A percentile compares a stretch with the other conserved stretches of the same genome.
Evolutionary conservation across 2,888 invertebrate genomes (phyloP).

Genomic region (Xylophagus ater): DNA sequence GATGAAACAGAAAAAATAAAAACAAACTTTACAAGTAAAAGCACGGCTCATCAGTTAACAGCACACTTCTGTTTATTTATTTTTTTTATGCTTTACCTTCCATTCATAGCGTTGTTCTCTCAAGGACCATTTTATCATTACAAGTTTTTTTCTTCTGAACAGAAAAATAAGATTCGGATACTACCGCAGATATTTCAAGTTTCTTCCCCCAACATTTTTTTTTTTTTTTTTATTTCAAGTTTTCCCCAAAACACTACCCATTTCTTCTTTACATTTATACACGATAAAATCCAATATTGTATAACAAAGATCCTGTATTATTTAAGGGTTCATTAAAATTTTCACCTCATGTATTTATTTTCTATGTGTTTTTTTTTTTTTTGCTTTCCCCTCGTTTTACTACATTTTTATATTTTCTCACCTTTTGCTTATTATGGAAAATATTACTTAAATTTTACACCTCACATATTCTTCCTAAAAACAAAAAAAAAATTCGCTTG

Average conservation of each 20-base stretch:
- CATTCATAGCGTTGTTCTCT: slow-evolving; percentile 5
- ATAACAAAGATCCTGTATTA: slow-evolving; percentile 15
- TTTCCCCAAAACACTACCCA: too few species aligned
- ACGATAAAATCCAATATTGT: slow-evolving; percentile 13
- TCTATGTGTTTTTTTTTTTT: neutral
- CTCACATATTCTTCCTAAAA: too few species aligned
- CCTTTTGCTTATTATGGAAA: neutral
- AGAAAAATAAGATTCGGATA: too few species aligned
- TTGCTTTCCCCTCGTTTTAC: slow-evolving; percentile 6
- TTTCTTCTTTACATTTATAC: slow-evolving; percentile 4
- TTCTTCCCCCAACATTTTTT: too few species aligned
- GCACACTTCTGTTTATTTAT: slow-evolving; percentile 4
- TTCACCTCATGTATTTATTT: slow-evolving; percentile 15
- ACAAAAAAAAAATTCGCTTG: too few species aligned
- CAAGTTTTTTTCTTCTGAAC: too few species aligned
- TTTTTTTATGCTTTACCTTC: too few species aligned
- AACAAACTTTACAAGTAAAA: too few species aligned
- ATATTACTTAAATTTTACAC: too few species aligned
- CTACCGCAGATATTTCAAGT: too few species aligned
- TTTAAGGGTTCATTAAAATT: slow-evolving; percentile 18
- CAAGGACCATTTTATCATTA: slow-evolving; percentile 7
- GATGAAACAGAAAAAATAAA: slow-evolving; percentile 3
- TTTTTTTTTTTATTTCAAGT: too few species aligned
- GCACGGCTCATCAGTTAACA: slow-evolving; percentile 8
- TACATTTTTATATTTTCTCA: neutral